Base-by-base conservation (phyloP, 2,113 vertebrate genomes). In the Actinemys pallida region DNA sequence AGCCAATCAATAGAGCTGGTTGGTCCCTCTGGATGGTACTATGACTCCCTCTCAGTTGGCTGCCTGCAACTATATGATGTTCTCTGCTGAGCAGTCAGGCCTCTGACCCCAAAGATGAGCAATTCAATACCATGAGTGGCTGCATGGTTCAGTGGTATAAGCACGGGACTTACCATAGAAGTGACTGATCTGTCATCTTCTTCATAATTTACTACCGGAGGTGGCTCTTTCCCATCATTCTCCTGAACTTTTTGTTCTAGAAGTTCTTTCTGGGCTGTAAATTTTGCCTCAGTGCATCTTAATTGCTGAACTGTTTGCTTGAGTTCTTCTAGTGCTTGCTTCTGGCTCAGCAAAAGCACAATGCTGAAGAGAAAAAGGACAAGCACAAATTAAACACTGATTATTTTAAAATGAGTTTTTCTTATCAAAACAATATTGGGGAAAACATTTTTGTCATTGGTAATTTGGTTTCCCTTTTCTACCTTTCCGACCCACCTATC, bases 121-220 rank as follows among this genome's bases (percentile, higher is more conserved):
- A 76, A 42, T 20, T 84, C 24, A 81, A 75, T 0, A 45, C 27
- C 19, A 93, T 9, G 47, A 62, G 8, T 54, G 27, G 1, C 9
- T 86, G 39, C 17, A 69, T 3, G 69, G 10, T 35, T 53, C 20
- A 85, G 5, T 65, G 75, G 52, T 95, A 92, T 17, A 78, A n/a
- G 39, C 19, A 6, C 20, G 75, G 65, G 89, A 88, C 97, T 97
- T 98, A 99, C 99, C 90, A 99, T 98, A 57, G 99, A 99, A 88
- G 99, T 98, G 10, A 99, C 98, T 3, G 99, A 99, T 96, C 99
- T 98, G 4, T 99, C 98, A 93, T 99, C 99, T 69, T 99, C 99
- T 97, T 99, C 99, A 10, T 99, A 99, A 69, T 99, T 99, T 83
- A 99, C 98, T 8, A 99, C 98, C 6, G 99, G 99, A 83, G 99